Base-by-base conservation (phyloP, 2,888 invertebrate genomes). In the Pyralis farinalis region DNA sequence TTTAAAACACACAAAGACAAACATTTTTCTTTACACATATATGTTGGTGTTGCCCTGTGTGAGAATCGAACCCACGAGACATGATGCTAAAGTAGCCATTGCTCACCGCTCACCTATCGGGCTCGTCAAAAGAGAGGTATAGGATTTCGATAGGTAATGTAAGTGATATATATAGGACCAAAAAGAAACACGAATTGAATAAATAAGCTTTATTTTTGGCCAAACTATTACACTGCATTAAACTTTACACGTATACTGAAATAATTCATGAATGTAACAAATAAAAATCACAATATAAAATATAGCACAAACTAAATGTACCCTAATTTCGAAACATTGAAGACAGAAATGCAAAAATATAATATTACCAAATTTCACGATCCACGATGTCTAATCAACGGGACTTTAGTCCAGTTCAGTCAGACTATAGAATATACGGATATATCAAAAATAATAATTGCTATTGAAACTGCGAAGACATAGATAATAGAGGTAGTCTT, bases 141-240 rank as follows among this genome's bases (percentile, higher is more conserved):
- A n/a, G n/a, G n/a, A n/a, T n/a, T n/a, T n/a, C n/a, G n/a, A n/a
- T n/a, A n/a, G n/a, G n/a, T n/a, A n/a, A n/a, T n/a, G n/a, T n/a
- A n/a, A n/a, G n/a, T n/a, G n/a, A n/a, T n/a, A n/a, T n/a, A n/a
- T n/a, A n/a, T n/a, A n/a, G n/a, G n/a, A n/a, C n/a, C 16, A 33
- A 12, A 38, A 51, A 65, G 55, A 54, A 63, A 67, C 62, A 49
- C 12, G 10, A 41, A 34, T 61, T 72, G 83, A 86, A 88, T 88
- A 87, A 87, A 88, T 87, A 88, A 86, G 87, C 87, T 88, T 86
- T 88, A 87, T 86, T 84, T 84, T 86, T 85, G 83, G 83, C 86
- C 84, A 87, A 84, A 86, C 84, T 83, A 84, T 85, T 86, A 85
- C 77, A 85, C 64, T 80, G 73, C 72, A 62, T 83, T 74, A 70